Conservation (phyloP, 2,797 vertebrate genomes). For the Anguilla pacifica region DNA sequence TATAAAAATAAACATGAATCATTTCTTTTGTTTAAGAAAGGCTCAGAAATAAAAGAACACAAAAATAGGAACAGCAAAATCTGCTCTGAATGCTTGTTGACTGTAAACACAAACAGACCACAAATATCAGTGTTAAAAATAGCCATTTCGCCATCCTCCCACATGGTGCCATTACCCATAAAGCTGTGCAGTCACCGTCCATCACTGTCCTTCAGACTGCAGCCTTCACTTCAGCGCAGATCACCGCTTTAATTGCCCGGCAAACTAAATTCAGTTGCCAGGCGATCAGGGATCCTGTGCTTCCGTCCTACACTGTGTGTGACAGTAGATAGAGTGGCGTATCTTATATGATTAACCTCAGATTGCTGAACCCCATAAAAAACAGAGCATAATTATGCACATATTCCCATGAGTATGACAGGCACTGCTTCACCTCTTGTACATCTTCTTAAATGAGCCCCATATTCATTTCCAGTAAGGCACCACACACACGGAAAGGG, state of each 20-base stretch:
- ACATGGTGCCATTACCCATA: background rate
- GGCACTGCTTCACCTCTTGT: no score
- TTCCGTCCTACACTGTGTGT: background rate
- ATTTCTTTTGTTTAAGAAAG: background rate
- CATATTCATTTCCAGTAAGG: background rate
- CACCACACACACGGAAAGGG: background rate
- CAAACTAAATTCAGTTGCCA: background rate
- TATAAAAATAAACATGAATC: background rate
- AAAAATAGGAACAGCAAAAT: background rate
- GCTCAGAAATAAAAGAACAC: background rate
- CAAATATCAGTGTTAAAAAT: background rate
- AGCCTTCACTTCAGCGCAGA: background rate
- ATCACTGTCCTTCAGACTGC: constrained; percentile 2
- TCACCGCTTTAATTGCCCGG: constrained; percentile 1
- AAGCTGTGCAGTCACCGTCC: background rate
- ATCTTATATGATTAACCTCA: background rate
- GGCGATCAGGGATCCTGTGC: background rate
- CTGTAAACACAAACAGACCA: constrained; percentile 5
- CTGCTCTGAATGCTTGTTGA: background rate
- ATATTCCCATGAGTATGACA: no score
- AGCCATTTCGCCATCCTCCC: background rate
- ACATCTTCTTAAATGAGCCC: background rate
- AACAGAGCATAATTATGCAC: background rate
- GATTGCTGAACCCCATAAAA: background rate
- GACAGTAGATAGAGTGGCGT: background rate